Base-by-base conservation (phyloP, 2,888 invertebrate species). In the Ephialtes manifestator region DNA sequence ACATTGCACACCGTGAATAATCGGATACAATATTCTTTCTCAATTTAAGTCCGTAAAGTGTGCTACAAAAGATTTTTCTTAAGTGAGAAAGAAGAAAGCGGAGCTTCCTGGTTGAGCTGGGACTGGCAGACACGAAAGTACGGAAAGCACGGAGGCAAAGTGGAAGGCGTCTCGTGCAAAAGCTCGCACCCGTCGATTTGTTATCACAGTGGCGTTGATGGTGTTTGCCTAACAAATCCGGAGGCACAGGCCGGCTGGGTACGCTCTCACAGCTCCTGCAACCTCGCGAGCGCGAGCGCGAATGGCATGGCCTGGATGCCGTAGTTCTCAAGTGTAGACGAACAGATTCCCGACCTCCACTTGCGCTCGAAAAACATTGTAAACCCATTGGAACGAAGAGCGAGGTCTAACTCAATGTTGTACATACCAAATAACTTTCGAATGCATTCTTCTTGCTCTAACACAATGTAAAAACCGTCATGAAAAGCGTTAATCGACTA, bases 211-310 rank as follows among this genome's bases (percentile, higher is more conserved):
- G 88, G 89, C 88, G 85, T 86, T 84, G 89, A 90, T 91, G 90
- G 90, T 92, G 92, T 92, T 92, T 92, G 90, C 89, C 89, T 90
- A 92, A 90, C 92, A 92, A 92, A 92, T 92, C 92, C 92, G 89
- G 88, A 89, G 87, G 86, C 80, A 71, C 88, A 81, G 87, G 86
- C 88, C 89, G 88, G 87, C 85, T 84, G 88, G 87, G 83, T 85
- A 72, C 72, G 81, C 71, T 79, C 83, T 76, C 80, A 79, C 76
- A 51, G 80, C 48, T 68, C 35, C 48, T 35, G 35, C 39, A 20
- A 4, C 18, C 10, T 15, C 13, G 58, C 46, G 67, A 74, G 83
- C 82, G 82, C 79, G 48, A 74, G 87, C 43, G 82, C 79, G 48
- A 74, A 87, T 31, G 28, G 70, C 63, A n/a, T 4, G 20, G 20